A percentile compares a stretch with the other conserved stretches of the same genome.
These are phyloP conservation scores for Drosophila repletoides DNA, from an alignment of 1,140 invertebrate genomes.

Conservation along the genomic window DNA sequence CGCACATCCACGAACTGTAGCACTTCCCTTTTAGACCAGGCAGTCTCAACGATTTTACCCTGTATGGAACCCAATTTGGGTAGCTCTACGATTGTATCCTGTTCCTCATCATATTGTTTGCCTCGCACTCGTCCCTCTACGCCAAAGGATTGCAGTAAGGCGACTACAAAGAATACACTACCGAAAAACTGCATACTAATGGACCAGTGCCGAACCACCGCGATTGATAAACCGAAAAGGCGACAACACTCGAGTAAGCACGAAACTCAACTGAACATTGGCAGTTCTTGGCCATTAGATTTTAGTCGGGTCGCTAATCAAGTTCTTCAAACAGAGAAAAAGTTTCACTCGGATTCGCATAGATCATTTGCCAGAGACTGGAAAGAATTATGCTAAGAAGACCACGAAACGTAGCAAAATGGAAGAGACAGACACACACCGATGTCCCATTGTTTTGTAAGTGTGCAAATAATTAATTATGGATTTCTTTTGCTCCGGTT, in stretches of 20 bases:
- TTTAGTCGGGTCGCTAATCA: slow-evolving; percentile 39
- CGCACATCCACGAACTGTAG: slow-evolving; percentile 76
- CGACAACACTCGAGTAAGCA: slow-evolving; percentile 42
- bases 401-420: slow-evolving; percentile 42
- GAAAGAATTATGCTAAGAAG: slow-evolving; percentile 54
- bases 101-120: slow-evolving; percentile 62
- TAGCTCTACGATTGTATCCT: slow-evolving; percentile 70
- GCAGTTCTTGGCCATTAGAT: slow-evolving; percentile 24
- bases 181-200: slow-evolving; percentile 41
- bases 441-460: slow-evolving; percentile 34
- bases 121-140: slow-evolving; percentile 36
- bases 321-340: slow-evolving; percentile 18
- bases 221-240: no score
- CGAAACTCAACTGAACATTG: slow-evolving; percentile 60
- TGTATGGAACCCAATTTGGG: slow-evolving; percentile 71
- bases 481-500: slow-evolving; percentile 54
- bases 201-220: neutral
- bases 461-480: slow-evolving; percentile 56
- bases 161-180: neutral
- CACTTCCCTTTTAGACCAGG: slow-evolving; percentile 74
- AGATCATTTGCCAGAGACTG: slow-evolving; percentile 29
- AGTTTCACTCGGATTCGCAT: slow-evolving; percentile 56
- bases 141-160: neutral
- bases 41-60: slow-evolving; percentile 67
- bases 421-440: slow-evolving; percentile 24